Conservation (phyloP, 2,797 vertebrate species). For the Passerculus sandwichensis region DNA sequence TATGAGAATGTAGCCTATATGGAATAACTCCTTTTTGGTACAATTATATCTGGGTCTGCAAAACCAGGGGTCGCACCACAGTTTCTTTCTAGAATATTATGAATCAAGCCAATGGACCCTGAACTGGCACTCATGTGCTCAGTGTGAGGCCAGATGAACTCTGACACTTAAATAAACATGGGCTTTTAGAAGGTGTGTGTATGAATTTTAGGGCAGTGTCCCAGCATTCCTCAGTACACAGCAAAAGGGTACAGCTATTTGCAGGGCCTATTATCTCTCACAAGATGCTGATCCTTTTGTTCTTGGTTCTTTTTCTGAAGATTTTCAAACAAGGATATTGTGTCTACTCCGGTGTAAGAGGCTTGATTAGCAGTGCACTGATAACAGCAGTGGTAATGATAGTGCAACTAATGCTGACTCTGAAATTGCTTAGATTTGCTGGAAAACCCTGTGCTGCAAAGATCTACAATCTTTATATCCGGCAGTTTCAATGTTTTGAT, state of each 20-base stretch:
- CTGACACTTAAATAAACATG: neutral
- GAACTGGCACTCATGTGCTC: neutral
- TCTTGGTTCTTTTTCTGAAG: neutral
- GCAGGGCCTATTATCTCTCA: neutral
- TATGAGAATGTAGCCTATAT: neutral
- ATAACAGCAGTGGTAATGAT: neutral
- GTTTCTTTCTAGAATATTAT: neutral
- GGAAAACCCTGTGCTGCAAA: neutral
- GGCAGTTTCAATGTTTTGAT: neutral
- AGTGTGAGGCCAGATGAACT: neutral
- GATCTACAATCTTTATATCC: neutral
- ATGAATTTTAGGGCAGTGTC: neutral
- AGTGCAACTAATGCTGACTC: neutral
- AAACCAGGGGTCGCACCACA: neutral
- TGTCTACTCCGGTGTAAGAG: neutral
- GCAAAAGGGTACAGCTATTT: neutral
- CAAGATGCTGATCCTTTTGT: neutral
- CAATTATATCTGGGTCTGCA: neutral
- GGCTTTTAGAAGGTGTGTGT: neutral
- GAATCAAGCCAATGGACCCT: neutral
- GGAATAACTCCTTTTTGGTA: neutral
- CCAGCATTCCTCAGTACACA: neutral
- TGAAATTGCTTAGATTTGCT: neutral
- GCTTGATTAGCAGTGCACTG: neutral
- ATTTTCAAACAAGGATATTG: neutral